These are phyloP conservation scores for Dendrolimus pini DNA, from an alignment of 2,888 invertebrate genomes.

Conservation along the genomic window DNA sequence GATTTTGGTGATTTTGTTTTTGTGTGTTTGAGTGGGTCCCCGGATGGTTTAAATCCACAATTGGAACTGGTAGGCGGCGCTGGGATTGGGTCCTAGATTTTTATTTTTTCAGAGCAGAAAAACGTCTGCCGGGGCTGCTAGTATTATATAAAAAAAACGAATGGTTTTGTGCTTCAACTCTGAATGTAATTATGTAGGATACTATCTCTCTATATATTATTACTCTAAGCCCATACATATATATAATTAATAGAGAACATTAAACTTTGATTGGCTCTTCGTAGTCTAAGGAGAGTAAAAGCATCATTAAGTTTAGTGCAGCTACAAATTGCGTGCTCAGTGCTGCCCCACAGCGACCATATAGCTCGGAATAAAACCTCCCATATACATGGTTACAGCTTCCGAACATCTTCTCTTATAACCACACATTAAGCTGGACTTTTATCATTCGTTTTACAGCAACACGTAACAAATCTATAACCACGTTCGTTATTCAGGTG, in stretches of 20 bases:
- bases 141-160: too few relatives aligned
- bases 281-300: conserved; percentile 45
- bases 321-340: conserved; percentile 49
- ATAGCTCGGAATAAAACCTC: conserved; percentile 35
- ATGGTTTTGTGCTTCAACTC: too few relatives aligned
- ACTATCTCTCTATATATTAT: too few relatives aligned
- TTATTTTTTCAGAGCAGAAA: too few relatives aligned
- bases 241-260: conserved; percentile 39
- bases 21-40: too few relatives aligned
- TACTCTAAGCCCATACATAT: background rate
- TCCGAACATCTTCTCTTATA: conserved; percentile 26
- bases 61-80: too few relatives aligned
- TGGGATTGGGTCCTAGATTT: too few relatives aligned
- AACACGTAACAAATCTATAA: conserved; percentile 8
- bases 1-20: too few relatives aligned
- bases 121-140: too few relatives aligned
- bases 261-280: conserved; percentile 66
- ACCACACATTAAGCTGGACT: conserved; percentile 29
- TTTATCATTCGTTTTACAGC: conserved; percentile 34
- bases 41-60: too few relatives aligned
- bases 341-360: conserved; percentile 33
- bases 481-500: background rate
- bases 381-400: conserved; percentile 17
- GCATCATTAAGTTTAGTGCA: conserved; percentile 53
- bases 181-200: too few relatives aligned